phyloP scores from a whole-genome alignment of 2,797 vertebrate genomes.

The Oceanodroma leucorhoa region DNA sequence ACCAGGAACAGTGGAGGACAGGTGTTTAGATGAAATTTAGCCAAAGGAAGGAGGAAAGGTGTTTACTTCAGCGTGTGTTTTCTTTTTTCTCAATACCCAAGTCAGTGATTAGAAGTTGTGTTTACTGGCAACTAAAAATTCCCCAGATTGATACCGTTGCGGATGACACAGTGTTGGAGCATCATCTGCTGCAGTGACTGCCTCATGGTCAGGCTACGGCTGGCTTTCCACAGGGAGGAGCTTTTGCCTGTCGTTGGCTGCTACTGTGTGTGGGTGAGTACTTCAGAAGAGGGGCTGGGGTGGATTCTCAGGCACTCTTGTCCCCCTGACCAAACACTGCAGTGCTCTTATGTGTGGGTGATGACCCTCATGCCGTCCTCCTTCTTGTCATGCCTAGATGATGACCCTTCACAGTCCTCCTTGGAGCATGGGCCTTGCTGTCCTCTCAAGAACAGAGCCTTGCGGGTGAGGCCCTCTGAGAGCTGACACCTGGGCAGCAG shows the following conservation, averaged over 20 bases:
- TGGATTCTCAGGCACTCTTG: too few species aligned
- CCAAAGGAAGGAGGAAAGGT: neutral
- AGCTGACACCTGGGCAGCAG: neutral
- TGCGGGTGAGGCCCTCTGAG: too few species aligned
- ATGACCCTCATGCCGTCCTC: too few species aligned
- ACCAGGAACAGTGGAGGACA: neutral
- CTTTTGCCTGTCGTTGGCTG: neutral
- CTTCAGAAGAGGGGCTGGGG: neutral
- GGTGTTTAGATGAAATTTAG: neutral
- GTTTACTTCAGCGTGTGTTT: neutral
- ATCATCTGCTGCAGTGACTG: neutral
- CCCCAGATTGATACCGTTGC: neutral
- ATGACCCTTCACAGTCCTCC: neutral
- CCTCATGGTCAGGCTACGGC: accelerated
- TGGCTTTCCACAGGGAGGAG: neutral
- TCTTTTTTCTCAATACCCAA: neutral
- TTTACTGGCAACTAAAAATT: neutral
- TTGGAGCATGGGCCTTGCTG: neutral
- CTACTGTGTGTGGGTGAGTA: neutral
- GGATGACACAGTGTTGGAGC: neutral
- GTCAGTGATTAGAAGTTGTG: neutral
- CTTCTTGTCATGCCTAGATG: neutral
- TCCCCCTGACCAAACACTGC: neutral
- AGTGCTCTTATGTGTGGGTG: too few species aligned
- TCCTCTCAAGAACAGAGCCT: neutral